Percentiles rank a stretch among this genome's conserved stretches.
Evolutionary conservation across 2,888 invertebrate species (phyloP).

Genomic region (Epicampocera succincta): DNA sequence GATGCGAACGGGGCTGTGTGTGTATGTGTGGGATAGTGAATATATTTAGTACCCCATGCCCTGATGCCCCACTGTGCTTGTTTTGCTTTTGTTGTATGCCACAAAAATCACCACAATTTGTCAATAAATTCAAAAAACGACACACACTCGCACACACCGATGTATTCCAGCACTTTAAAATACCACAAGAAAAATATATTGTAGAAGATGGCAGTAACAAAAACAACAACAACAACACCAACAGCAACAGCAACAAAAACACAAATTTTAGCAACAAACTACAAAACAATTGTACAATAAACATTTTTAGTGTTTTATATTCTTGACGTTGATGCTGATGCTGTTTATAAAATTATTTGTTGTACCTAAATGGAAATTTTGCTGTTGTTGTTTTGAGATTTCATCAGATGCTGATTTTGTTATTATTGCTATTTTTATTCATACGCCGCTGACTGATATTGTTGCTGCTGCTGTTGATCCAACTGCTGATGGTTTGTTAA

Average conservation of each 20-base stretch:
- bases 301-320: constrained; percentile 69
- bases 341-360: constrained; percentile 64
- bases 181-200: constrained; percentile 57
- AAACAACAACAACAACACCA: constrained; percentile 26
- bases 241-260: constrained; percentile 21
- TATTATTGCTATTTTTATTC: constrained; percentile 37
- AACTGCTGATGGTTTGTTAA: constrained; percentile 65
- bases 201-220: constrained; percentile 32
- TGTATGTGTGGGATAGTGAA: constrained; percentile 32
- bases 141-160: constrained; percentile 25
- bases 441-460: constrained; percentile 53
- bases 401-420: constrained; percentile 66
- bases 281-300: constrained; percentile 65
- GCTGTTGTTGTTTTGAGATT: constrained; percentile 59
- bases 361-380: constrained; percentile 68
- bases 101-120: constrained; percentile 81
- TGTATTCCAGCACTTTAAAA: constrained; percentile 9
- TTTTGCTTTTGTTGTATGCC: constrained; percentile 70
- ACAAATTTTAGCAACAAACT: constrained; percentile 43
- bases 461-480: constrained; percentile 48
- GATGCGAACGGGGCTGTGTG: constrained; percentile 17
- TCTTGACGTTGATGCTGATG: constrained; percentile 73
- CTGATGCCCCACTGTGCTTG: constrained; percentile 70
- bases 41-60: constrained; percentile 67
- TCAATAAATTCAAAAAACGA: constrained; percentile 78